Evolutionary conservation across 2,888 invertebrate genomes (phyloP), one percentile per base, ranked within the genome.

Genomic region (Tetragonisca angustula): DNA sequence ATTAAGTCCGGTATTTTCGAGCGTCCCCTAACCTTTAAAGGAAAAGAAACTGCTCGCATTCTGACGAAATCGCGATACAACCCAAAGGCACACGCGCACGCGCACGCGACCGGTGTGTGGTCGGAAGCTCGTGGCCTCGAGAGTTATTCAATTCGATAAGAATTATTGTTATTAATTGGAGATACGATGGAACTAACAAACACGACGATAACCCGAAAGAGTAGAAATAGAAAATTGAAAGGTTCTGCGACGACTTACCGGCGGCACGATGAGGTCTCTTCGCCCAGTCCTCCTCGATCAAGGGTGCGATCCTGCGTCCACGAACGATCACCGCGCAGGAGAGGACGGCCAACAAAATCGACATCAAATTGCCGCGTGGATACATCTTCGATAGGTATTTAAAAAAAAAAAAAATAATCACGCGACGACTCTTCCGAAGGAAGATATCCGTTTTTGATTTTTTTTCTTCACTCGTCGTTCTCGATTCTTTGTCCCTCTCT

Each of bases 211-310:
- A 70, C 43, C 24, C 24, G 36, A 79, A 87, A 65, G 72, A 24
- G 49, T 24, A 56, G 74, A 83, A 83, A 78, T 5, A 32, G 13
- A 17, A 68, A 70, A 50, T 70, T n/a, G n/a, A n/a, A 62, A 76
- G 71, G 9, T 36, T 36, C 1, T 36, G 9, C 67, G 67, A 74
- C 70, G 72, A 95, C 96, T 96, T 95, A 97, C 97, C 97, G 95
- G 96, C 96, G 92, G 96, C 96, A 87, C 96, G 95, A 90, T 95
- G 95, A 93, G 96, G 96, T 91, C 96, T 96, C 76, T 96, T 95
- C 88, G 96, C 96, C 94, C 96, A 96, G 92, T 96, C 96, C 94
- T 97, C 96, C 94, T 96, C 96, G 92, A 96, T 95, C 89, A 96
- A 95, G 88, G 96, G 96, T 91, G 96, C 96, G 93, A 96, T 96